Evolutionary conservation across 2,888 invertebrate species (phyloP).

Genomic region (Conistra vaccinii): DNA sequence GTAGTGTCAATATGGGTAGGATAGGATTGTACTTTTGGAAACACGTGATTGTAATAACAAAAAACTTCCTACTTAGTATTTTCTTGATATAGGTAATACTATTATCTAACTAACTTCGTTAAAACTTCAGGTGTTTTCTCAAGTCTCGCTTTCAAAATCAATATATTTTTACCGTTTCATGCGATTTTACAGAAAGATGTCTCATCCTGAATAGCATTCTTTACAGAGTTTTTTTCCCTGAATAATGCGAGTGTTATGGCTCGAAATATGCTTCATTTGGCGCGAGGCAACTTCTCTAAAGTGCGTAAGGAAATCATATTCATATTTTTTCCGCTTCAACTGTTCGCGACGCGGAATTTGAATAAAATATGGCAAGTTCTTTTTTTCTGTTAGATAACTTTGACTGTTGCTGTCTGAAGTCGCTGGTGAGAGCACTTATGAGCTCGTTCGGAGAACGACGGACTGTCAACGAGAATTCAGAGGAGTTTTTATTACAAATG

Average conservation of each 20-base stretch:
- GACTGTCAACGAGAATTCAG: slow-evolving; percentile 31
- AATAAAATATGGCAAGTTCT: slow-evolving; percentile 78
- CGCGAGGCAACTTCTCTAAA: slow-evolving; percentile 85
- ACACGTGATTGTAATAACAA: background rate
- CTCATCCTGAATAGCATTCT: slow-evolving; percentile 58
- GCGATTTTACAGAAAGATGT: slow-evolving; percentile 17
- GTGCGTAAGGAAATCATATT: slow-evolving; percentile 89
- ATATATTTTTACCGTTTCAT: background rate
- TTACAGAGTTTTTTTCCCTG: slow-evolving; percentile 75
- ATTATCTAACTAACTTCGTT: background rate
- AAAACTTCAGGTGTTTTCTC: background rate
- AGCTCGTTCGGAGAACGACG: slow-evolving; percentile 40
- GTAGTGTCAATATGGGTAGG: background rate
- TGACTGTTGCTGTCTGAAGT: slow-evolving; percentile 60
- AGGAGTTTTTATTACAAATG: slow-evolving; percentile 23
- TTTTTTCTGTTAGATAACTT: slow-evolving; percentile 68
- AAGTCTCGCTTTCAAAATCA: background rate
- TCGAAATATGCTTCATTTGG: slow-evolving; percentile 90
- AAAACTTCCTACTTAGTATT: background rate
- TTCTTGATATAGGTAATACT: background rate
- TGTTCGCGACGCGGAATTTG: slow-evolving; percentile 85
- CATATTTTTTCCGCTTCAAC: slow-evolving; percentile 90
- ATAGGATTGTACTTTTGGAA: background rate
- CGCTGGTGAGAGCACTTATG: slow-evolving; percentile 51
- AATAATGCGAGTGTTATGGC: slow-evolving; percentile 89